phyloP scores from a whole-genome alignment of 2,888 invertebrate genomes.

The Monoplex corrugatus region DNA sequence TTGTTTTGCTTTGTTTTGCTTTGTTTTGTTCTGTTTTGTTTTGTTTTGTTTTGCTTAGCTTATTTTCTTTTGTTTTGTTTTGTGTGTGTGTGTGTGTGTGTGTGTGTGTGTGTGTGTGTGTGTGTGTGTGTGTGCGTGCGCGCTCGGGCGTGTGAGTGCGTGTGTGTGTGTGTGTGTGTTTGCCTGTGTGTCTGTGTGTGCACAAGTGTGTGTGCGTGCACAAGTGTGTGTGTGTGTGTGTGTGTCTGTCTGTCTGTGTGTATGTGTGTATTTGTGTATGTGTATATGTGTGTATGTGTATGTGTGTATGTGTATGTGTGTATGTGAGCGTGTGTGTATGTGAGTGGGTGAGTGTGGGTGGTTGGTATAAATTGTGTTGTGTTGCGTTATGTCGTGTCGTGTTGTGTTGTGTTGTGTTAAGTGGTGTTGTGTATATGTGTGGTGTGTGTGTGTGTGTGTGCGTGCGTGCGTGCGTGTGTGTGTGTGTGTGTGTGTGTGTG shows the following conservation, averaged over 20 bases:
- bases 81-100: conserved; percentile 18
- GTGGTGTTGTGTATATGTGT: too few species aligned
- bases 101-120: conserved; percentile 15
- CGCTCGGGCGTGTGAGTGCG: not conserved
- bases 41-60: too few species aligned
- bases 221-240: not conserved
- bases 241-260: not conserved
- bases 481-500: too few species aligned
- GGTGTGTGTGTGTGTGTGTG: too few species aligned
- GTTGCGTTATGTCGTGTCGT: too few species aligned
- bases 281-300: not conserved
- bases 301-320: not conserved
- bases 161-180: not conserved
- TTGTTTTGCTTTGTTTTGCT: too few species aligned
- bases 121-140: conserved; percentile 11
- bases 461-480: too few species aligned
- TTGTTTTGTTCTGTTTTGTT: too few species aligned
- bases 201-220: not conserved
- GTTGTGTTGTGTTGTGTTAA: too few species aligned
- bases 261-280: not conserved
- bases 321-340: not conserved
- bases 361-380: too few species aligned
- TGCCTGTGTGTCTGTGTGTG: not conserved
- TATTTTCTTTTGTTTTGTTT: too few species aligned
- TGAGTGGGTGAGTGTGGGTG: too few species aligned